Evolutionary conservation across 1,140 invertebrate species (phyloP).

Genomic region (Dolichoris vasculosae): DNA sequence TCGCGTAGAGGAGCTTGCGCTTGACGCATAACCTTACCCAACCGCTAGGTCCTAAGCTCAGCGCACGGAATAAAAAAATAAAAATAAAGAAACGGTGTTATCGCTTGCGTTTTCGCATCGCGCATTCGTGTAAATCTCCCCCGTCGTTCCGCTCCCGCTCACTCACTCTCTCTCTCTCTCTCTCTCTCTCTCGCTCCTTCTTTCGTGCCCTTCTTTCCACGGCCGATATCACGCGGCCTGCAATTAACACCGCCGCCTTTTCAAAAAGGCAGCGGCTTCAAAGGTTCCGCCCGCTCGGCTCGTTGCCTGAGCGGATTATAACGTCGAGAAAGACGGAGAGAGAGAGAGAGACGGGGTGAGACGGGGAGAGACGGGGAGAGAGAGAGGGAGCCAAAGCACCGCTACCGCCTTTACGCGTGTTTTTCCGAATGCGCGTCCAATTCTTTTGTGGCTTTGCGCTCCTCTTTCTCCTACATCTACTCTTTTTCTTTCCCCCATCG

Average conservation of each 20-base stretch:
- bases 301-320: conserved; percentile 62
- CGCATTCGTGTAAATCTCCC: not conserved
- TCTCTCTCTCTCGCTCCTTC: not conserved
- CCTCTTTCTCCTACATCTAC: not conserved
- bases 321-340: conserved; percentile 10
- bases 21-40: not conserved
- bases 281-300: conserved; percentile 59
- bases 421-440: conserved; percentile 1
- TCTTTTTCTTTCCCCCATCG: conserved; percentile 4
- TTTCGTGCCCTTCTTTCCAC: conserved; percentile 31
- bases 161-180: not conserved
- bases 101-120: not conserved
- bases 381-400: not conserved
- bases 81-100: not conserved
- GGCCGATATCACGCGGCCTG: conserved; percentile 63
- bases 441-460: conserved; percentile 59
- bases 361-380: not conserved
- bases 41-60: not conserved
- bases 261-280: conserved; percentile 54
- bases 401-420: conserved; percentile 61
- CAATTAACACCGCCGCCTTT: conserved; percentile 69
- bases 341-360: not conserved
- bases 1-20: not conserved
- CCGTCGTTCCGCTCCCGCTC: too few species aligned
- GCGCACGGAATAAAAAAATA: not conserved